Percentiles rank a stretch among this genome's conserved stretches.
Conservation (phyloP, 2,113 vertebrate species). For the Australoheros scitulus region DNA sequence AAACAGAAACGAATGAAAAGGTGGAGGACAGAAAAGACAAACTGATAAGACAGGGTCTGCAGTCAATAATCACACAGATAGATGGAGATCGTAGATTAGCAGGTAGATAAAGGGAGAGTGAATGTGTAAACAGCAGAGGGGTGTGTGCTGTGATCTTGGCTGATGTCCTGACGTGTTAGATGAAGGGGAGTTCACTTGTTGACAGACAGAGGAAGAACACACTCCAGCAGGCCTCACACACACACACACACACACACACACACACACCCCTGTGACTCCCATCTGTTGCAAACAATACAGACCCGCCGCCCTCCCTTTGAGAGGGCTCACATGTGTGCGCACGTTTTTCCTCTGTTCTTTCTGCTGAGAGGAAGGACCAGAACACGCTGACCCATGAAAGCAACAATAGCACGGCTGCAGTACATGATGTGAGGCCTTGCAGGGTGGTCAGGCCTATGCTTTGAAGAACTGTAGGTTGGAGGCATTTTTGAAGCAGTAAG, state of each 20-base stretch:
- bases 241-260: constrained; percentile 31
- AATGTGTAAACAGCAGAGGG: constrained; percentile 48
- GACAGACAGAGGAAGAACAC: constrained; percentile 65
- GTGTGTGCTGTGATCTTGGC: constrained; percentile 61
- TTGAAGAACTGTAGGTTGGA: neutral
- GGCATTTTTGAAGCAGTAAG: neutral
- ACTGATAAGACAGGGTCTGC: neutral
- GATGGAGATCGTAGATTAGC: neutral
- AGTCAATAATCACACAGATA: neutral
- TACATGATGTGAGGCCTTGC: neutral
- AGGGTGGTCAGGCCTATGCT: neutral
- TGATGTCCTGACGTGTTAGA: constrained; percentile 46
- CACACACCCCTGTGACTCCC: constrained; percentile 56
- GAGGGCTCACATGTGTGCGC: constrained; percentile 70
- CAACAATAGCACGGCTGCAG: constrained; percentile 14
- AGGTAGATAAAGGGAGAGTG: constrained; percentile 16
- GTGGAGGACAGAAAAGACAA: neutral
- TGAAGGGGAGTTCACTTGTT: constrained; percentile 57
- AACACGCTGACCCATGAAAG: constrained; percentile 33
- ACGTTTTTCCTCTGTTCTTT: constrained; percentile 71
- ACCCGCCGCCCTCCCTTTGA: constrained; percentile 58
- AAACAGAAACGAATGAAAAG: neutral
- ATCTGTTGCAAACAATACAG: constrained; percentile 74
- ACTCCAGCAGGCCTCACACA: constrained; percentile 30
- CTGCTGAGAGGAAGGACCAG: constrained; percentile 43